Base-by-base conservation (phyloP, 2,797 vertebrate species). In the Artibeus lituratus region DNA sequence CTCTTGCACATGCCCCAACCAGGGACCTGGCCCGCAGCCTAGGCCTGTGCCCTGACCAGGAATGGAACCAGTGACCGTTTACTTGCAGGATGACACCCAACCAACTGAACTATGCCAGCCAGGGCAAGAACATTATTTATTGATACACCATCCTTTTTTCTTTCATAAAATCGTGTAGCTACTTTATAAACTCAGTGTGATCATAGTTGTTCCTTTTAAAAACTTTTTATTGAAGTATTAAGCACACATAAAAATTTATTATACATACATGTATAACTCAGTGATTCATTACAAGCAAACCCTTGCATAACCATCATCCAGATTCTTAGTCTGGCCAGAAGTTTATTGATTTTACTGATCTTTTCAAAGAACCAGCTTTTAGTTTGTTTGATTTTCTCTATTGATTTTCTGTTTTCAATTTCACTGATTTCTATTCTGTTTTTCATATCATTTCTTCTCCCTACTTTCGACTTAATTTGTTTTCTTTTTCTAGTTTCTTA, bases 61-160 rank as follows among this genome's bases (percentile, higher is more conserved):
- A 62, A 16, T 16, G 62, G 32, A 65, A n/a, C 62, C 62, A 65
- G 32, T 2, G 15, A 65, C 62, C 32, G n/a, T 65, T n/a, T 26
- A 65, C 59, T 65, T 32, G 62, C 62, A n/a, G 32, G 62, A 65
- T 65, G 62, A 65, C 7, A 5, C 62, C 59, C 29, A n/a, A n/a
- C 15, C 62, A 65, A 7, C 29, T 16, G 62, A n/a, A 5, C 29
- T 32, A 65, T 16, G 62, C 62, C 62, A 65, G 32, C 32, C 62
- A n/a, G 62, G 98, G 98, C 98, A 97, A 98, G 97, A 8, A 35
- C 16, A 73, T 67, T 86, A 16, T 76, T 77, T 86, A 39, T 55
- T 49, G 37, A 51, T 44, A 72, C 1, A 59, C 21, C 8, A 62
- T 72, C 16, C 47, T 87, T 76, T 42, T 59, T 67, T 51, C 35